phyloP scores from a whole-genome alignment of 2,113 vertebrate species.

The Xenopus borealis region DNA sequence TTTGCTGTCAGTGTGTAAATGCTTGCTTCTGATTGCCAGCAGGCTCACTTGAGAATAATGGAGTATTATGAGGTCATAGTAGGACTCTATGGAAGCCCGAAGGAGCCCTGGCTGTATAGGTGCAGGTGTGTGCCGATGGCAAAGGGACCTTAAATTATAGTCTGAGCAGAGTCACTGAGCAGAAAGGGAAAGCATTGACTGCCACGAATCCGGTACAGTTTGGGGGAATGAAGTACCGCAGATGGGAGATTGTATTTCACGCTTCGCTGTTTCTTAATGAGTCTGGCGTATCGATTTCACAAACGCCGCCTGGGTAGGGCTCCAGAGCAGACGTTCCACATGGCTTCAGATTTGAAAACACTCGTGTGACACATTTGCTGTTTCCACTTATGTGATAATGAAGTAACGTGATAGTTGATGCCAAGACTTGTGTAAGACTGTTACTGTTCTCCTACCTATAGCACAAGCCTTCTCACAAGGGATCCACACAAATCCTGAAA shows the following conservation, averaged over 20 bases:
- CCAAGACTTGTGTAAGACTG: constrained; percentile 40
- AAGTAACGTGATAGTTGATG: constrained; percentile 37
- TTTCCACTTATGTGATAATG: constrained; percentile 51
- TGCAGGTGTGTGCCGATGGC: constrained; percentile 52
- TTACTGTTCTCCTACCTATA: constrained; percentile 27
- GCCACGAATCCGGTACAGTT: constrained; percentile 48
- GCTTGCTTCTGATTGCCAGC: constrained; percentile 48
- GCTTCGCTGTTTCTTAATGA: constrained; percentile 48
- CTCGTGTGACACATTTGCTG: constrained; percentile 45
- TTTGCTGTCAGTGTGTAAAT: constrained; percentile 44
- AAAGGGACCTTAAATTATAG: constrained; percentile 18
- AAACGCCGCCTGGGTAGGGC: constrained; percentile 45
- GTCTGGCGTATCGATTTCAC: constrained; percentile 47
- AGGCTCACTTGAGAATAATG: constrained; percentile 48
- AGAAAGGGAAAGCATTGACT: constrained; percentile 59
- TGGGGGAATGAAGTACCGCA: constrained; percentile 43
- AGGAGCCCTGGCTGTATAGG: constrained; percentile 33
- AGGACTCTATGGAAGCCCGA: constrained; percentile 30
- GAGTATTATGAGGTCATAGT: constrained; percentile 32
- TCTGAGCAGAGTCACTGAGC: constrained; percentile 49
- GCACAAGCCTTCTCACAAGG: no score
- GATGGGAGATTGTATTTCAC: constrained; percentile 68
- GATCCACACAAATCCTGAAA: no score
- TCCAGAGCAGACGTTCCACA: constrained; percentile 62
- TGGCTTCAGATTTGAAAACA: constrained; percentile 61